These are phyloP conservation scores for Alexandromys oeconomus DNA, from an alignment of 2,797 vertebrate genomes.

Conservation along the genomic window DNA sequence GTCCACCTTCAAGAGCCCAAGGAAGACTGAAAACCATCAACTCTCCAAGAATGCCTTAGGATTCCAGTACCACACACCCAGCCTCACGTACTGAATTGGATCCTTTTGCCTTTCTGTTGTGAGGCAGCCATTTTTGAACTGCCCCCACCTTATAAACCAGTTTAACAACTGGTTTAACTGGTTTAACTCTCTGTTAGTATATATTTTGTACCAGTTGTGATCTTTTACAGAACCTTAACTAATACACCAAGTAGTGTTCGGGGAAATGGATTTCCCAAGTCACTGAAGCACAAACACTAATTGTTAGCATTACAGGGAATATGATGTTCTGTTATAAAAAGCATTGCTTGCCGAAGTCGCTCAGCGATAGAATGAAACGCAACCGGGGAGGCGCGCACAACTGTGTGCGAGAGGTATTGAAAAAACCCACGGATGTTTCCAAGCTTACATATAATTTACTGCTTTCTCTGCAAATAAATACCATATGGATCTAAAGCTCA, in stretches of 20 bases:
- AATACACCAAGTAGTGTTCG: slow-evolving; percentile 45
- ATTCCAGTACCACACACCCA: neutral
- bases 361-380: slow-evolving; percentile 75
- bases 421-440: slow-evolving; percentile 80
- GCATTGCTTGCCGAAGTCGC: slow-evolving; percentile 27
- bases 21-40: neutral
- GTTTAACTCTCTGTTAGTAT: neutral
- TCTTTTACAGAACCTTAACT: neutral
- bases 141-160: neutral
- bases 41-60: too few species aligned
- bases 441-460: slow-evolving; percentile 81
- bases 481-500: slow-evolving; percentile 84
- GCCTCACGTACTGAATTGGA: neutral
- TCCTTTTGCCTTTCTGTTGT: neutral
- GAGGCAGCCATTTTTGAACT: neutral
- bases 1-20: neutral
- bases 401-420: slow-evolving; percentile 80
- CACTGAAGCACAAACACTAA: slow-evolving; percentile 48
- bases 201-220: neutral
- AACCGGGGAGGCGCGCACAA: slow-evolving; percentile 71
- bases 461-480: slow-evolving; percentile 85
- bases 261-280: slow-evolving; percentile 57
- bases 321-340: slow-evolving; percentile 53
- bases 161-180: neutral
- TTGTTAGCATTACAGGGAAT: slow-evolving; percentile 63